Conservation (phyloP, 2,888 invertebrate species). For the Hydropsyche betteni region DNA sequence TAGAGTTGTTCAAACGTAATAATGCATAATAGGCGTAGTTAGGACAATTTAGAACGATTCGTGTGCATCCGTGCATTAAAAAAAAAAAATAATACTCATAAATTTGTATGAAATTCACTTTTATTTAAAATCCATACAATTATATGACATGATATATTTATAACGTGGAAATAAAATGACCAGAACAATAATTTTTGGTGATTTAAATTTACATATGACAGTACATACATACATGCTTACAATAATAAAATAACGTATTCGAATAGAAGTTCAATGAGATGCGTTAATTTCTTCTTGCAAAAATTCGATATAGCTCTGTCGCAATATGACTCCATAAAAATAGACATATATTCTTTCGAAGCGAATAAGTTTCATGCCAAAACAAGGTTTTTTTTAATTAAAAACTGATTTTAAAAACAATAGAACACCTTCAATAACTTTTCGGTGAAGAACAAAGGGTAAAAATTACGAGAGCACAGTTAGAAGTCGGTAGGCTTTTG, state of each 20-base stretch:
- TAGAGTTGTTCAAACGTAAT: no score
- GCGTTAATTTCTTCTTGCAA: no score
- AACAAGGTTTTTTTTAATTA: not conserved
- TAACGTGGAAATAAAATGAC: slow-evolving; percentile 48
- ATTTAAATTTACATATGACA: slow-evolving; percentile 16
- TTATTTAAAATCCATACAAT: slow-evolving; percentile 47
- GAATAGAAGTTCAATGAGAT: no score
- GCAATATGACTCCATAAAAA: no score
- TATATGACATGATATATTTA: slow-evolving; percentile 41
- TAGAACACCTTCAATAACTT: slow-evolving; percentile 23
- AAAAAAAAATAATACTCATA: no score
- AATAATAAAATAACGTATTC: no score
- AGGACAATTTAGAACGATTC: no score
- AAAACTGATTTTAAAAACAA: slow-evolving; percentile 9
- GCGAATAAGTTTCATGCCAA: no score
- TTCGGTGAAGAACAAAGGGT: not conserved
- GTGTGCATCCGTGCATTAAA: no score
- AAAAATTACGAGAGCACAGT: slow-evolving; percentile 21
- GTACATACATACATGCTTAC: not conserved
- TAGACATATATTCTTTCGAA: no score
- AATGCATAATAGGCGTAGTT: no score
- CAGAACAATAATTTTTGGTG: slow-evolving; percentile 43
- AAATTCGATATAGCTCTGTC: no score
- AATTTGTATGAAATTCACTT: slow-evolving; percentile 28
- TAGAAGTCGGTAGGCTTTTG: slow-evolving; percentile 27